A percentile compares a stretch with the other conserved stretches of the same genome.
Conservation (phyloP, 2,888 invertebrate species). For the Junonia oenone region DNA sequence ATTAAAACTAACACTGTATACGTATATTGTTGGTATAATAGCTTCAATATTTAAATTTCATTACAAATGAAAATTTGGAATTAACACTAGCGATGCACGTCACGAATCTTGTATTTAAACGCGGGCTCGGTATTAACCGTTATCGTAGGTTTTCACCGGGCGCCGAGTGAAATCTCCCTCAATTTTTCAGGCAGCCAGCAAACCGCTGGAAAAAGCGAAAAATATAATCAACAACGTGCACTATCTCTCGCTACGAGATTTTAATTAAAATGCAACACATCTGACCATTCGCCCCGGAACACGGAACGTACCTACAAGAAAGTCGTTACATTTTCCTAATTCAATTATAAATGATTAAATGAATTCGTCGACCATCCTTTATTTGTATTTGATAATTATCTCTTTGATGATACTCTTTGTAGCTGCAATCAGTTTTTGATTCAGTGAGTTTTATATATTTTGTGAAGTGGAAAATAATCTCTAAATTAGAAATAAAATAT, state of each 20-base stretch:
- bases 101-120: not conserved
- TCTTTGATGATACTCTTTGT: slow-evolving; percentile 37
- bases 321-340: slow-evolving; percentile 39
- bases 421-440: slow-evolving; percentile 7
- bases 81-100: not conserved
- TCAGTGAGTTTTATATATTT: slow-evolving; percentile 4
- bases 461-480: not conserved
- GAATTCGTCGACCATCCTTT: slow-evolving; percentile 29
- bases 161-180: slow-evolving; percentile 39
- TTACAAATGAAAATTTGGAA: not conserved
- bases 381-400: slow-evolving; percentile 35
- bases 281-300: slow-evolving; percentile 32
- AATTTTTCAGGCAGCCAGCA: slow-evolving; percentile 40
- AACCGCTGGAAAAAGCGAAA: slow-evolving; percentile 40
- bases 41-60: slow-evolving; percentile 2
- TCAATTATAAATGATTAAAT: slow-evolving; percentile 49
- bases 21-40: too few species aligned
- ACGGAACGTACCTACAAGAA: slow-evolving; percentile 15
- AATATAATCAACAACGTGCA: slow-evolving; percentile 34
- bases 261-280: slow-evolving; percentile 59
- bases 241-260: slow-evolving; percentile 49
- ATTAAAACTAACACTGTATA: too few species aligned
- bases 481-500: not conserved
- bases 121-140: slow-evolving; percentile 39
- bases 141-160: slow-evolving; percentile 33